phyloP scores from a whole-genome alignment of 2,888 invertebrate species.

The Octonoba sinensis region DNA sequence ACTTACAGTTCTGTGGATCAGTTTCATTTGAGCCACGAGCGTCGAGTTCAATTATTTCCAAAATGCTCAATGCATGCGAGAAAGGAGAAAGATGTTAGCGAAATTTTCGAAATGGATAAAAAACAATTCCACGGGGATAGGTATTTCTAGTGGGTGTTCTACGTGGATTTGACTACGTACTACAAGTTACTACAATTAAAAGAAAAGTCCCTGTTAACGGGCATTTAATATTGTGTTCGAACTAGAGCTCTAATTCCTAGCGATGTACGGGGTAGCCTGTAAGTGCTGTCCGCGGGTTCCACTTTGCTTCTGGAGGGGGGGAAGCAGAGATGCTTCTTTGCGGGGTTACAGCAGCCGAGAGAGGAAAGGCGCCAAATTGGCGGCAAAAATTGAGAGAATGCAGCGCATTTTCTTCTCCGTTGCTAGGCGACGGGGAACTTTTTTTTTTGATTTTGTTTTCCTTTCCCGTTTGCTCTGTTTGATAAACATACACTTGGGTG shows the following conservation, averaged over 20 bases:
- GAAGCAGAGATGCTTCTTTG: conserved; percentile 31
- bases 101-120: too few relatives aligned
- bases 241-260: conserved; percentile 56
- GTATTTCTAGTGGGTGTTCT: too few relatives aligned
- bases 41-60: conserved; percentile 35
- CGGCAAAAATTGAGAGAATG: conserved; percentile 3
- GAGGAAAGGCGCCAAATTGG: conserved; percentile 41
- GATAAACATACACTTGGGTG: too few relatives aligned
- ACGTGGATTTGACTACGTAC: not conserved
- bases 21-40: conserved; percentile 58
- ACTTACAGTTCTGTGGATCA: conserved; percentile 63
- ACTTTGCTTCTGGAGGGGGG: conserved; percentile 51
- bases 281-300: conserved; percentile 58
- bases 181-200: not conserved
- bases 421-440: conserved; percentile 14
- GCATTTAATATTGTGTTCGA: conserved; percentile 21
- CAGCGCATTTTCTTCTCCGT: not conserved
- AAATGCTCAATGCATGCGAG: conserved; percentile 33
- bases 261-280: conserved; percentile 56
- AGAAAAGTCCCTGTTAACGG: not conserved
- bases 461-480: too few relatives aligned
- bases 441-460: too few relatives aligned
- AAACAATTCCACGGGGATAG: too few relatives aligned
- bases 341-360: conserved; percentile 23
- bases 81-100: too few relatives aligned